Conservation (phyloP, 2,888 invertebrate genomes). For the Capitulum mitella region DNA sequence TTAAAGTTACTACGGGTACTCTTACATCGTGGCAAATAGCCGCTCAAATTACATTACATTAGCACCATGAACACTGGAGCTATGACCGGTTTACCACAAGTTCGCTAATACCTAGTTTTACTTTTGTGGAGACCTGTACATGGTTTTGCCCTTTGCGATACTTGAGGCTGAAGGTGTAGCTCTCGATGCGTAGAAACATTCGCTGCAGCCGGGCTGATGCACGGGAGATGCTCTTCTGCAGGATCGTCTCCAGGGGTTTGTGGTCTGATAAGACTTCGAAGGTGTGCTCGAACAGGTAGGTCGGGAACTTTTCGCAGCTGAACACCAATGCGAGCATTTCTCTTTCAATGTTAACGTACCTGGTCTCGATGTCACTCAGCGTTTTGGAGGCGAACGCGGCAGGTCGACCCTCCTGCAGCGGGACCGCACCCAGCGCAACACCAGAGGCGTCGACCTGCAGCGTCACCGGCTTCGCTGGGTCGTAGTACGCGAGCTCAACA, state of each 20-base stretch:
- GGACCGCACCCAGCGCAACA: neutral
- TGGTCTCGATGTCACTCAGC: neutral
- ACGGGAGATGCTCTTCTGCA: conserved; percentile 2
- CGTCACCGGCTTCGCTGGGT: neutral
- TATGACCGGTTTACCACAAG: too few relatives aligned
- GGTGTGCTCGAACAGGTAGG: neutral
- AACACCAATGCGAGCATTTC: neutral
- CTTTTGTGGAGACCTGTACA: too few relatives aligned
- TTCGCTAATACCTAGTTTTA: too few relatives aligned
- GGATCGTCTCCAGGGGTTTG: neutral
- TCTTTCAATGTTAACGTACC: neutral
- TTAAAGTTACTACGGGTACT: too few relatives aligned
- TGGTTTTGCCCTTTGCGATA: neutral
- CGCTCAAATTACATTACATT: too few relatives aligned
- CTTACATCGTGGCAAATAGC: too few relatives aligned
- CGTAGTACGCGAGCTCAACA: neutral
- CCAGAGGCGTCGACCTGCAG: neutral
- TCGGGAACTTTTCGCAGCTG: neutral
- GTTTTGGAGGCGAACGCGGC: conserved; percentile 10
- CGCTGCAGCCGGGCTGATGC: neutral
- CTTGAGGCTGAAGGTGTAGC: neutral
- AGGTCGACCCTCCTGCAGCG: neutral
- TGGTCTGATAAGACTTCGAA: neutral
- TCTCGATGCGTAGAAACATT: neutral
- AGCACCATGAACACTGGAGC: too few relatives aligned